Conservation (phyloP, 2,113 vertebrate species). For the Mirza zaza region DNA sequence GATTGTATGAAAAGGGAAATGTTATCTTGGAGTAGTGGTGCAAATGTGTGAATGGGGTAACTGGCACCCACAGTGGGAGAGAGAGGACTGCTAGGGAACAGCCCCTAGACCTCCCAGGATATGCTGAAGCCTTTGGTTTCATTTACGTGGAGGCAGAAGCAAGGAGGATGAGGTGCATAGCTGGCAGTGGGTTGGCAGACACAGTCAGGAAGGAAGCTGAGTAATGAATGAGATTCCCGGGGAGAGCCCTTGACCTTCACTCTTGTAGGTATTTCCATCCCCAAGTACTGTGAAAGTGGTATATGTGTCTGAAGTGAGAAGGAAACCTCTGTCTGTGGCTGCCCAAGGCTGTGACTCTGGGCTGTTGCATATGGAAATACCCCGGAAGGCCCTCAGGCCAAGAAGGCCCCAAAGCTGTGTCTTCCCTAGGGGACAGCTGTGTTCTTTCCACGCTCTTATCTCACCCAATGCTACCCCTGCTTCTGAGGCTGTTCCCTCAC, state of each 20-base stretch:
- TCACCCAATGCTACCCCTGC: neutral
- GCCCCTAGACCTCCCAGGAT: neutral
- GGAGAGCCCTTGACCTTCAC: conserved; percentile 69
- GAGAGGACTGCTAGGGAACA: neutral
- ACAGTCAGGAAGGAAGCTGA: conserved; percentile 33
- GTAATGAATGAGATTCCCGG: conserved; percentile 35
- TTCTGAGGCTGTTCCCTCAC: neutral
- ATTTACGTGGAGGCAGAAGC: conserved; percentile 52
- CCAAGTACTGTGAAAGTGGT: conserved; percentile 47
- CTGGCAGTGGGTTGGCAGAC: conserved; percentile 11
- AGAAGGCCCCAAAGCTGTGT: neutral
- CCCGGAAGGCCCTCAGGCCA: conserved; percentile 51
- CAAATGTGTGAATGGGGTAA: neutral
- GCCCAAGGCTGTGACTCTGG: conserved; percentile 33
- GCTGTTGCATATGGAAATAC: conserved; percentile 43
- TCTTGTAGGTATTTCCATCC: conserved; percentile 62
- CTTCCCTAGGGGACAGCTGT: neutral
- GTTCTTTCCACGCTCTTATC: neutral
- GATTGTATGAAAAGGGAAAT: neutral
- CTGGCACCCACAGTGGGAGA: neutral
- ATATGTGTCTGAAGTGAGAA: conserved; percentile 15
- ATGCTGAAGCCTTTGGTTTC: conserved; percentile 68
- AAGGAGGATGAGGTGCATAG: neutral
- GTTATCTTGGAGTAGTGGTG: neutral
- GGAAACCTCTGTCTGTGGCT: conserved; percentile 11